These are phyloP conservation scores for Lophura nycthemera DNA, from an alignment of 2,113 vertebrate species.

Conservation along the genomic window DNA sequence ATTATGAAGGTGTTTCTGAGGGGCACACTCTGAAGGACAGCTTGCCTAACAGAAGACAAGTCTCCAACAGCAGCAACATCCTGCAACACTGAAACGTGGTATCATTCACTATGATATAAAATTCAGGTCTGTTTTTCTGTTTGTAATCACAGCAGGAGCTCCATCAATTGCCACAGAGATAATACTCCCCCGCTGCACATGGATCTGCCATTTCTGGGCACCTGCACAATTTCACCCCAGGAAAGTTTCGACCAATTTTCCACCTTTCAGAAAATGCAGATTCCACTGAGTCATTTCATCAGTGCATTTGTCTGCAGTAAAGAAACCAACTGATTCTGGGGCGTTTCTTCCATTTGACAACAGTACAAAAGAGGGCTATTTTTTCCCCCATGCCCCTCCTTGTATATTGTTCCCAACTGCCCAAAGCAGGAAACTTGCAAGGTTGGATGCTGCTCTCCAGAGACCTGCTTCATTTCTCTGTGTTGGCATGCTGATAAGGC, in stretches of 20 bases:
- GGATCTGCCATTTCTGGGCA: not conserved
- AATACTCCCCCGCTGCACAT: not conserved
- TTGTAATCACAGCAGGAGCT: not conserved
- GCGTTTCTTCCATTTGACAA: not conserved
- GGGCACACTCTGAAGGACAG: not conserved
- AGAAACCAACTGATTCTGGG: not conserved
- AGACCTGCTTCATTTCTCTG: rapidly evolving
- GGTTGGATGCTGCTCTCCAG: not conserved
- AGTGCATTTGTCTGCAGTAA: not conserved
- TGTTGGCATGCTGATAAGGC: not conserved
- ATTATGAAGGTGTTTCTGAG: not conserved
- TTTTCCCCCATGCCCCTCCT: not conserved
- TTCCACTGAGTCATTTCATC: not conserved
- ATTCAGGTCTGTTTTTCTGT: not conserved
- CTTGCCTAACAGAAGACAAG: not conserved
- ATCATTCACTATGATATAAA: not conserved
- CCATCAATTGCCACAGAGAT: not conserved
- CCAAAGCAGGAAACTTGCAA: not conserved
- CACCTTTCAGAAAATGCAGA: not conserved
- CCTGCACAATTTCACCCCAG: not conserved
- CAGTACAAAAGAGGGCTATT: not conserved
- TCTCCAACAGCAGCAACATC: not conserved
- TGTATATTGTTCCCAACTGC: not conserved
- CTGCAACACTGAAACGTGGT: rapidly evolving
- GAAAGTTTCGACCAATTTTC: not conserved